Evolutionary conservation across 2,888 invertebrate species (phyloP).

Genomic region (Agrochola lota): DNA sequence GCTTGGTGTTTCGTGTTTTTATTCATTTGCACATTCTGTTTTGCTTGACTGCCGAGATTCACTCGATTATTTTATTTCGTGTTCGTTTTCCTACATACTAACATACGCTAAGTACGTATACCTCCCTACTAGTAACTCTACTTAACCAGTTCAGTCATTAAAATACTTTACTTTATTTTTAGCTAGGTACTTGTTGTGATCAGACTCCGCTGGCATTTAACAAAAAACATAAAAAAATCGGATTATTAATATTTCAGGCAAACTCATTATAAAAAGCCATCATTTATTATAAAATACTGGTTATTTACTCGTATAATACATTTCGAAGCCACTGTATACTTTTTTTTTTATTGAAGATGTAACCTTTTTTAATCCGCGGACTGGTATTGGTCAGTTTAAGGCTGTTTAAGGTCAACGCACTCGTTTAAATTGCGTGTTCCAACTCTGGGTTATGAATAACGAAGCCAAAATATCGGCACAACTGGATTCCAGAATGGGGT

Average conservation of each 20-base stretch:
- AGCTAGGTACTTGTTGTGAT: not conserved
- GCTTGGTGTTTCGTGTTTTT: not conserved
- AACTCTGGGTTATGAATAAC: conserved; percentile 21
- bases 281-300: conserved; percentile 4
- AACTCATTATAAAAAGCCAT: not conserved
- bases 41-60: not conserved
- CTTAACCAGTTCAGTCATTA: conserved; percentile 14
- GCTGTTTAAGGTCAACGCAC: conserved; percentile 41
- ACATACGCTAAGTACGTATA: no score
- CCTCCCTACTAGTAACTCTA: not conserved
- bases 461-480: not conserved
- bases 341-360: not conserved
- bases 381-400: conserved; percentile 28
- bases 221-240: not conserved
- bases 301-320: not conserved
- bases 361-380: conserved; percentile 4
- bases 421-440: conserved; percentile 6
- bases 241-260: not conserved
- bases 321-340: not conserved
- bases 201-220: not conserved
- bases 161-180: conserved; percentile 22
- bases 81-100: not conserved
- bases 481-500: not conserved
- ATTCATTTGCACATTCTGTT: not conserved
- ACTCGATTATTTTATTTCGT: not conserved